A percentile compares a stretch with the other conserved stretches of the same genome.
These are phyloP conservation scores for Aphodius sticticus DNA, from an alignment of 2,888 invertebrate genomes.

Conservation along the genomic window DNA sequence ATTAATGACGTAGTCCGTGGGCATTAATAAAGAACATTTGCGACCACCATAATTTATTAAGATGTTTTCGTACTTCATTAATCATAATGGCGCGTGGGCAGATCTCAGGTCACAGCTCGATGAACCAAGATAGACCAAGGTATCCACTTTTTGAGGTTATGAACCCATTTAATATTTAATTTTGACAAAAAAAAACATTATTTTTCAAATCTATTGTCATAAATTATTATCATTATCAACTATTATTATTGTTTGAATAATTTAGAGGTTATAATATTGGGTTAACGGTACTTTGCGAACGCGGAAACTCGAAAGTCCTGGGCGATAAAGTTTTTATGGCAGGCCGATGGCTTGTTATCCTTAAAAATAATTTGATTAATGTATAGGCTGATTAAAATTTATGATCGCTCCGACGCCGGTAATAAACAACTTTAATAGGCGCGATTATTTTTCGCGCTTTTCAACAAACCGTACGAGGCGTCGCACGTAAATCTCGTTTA, in stretches of 20 bases:
- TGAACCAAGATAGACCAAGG: not conserved
- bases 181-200: not conserved
- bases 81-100: not conserved
- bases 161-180: no score
- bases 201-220: not conserved
- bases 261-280: not conserved
- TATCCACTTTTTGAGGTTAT: no score
- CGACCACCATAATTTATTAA: not conserved
- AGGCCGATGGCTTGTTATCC: not conserved
- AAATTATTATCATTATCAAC: not conserved
- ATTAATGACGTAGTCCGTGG: not conserved
- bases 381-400: not conserved
- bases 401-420: not conserved
- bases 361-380: slow-evolving; percentile 4
- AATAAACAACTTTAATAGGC: not conserved
- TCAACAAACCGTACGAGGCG: not conserved
- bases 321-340: not conserved
- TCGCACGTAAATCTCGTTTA: not conserved
- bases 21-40: not conserved
- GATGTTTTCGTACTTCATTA: not conserved
- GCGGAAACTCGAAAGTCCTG: not conserved
- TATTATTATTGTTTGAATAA: not conserved
- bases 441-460: not conserved
- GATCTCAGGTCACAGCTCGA: not conserved
- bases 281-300: not conserved